Evolutionary conservation across 2,888 invertebrate genomes (phyloP).

Genomic region (Camptogramma bilineatum): DNA sequence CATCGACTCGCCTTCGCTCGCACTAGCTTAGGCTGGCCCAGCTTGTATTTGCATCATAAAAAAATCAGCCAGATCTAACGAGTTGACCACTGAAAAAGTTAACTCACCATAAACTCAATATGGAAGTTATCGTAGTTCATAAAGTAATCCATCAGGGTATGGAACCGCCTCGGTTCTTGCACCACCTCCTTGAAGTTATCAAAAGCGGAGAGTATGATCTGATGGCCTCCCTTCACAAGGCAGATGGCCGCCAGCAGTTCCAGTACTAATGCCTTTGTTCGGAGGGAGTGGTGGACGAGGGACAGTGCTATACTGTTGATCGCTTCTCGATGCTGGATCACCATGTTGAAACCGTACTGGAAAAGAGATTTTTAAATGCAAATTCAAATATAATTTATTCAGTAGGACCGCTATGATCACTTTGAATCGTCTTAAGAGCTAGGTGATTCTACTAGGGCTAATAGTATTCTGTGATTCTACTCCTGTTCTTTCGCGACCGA

Average conservation of each 20-base stretch:
- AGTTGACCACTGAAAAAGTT: too few relatives aligned
- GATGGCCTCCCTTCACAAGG: conserved; percentile 99
- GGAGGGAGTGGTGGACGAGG: conserved; percentile 97
- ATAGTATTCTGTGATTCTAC: too few relatives aligned
- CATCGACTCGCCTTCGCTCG: too few relatives aligned
- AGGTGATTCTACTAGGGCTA: too few relatives aligned
- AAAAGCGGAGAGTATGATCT: conserved; percentile 98
- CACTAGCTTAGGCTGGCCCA: too few relatives aligned
- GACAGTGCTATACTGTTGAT: conserved; percentile 99
- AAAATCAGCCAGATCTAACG: too few relatives aligned
- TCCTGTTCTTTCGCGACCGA: background rate
- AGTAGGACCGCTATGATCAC: too few relatives aligned
- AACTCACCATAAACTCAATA: conserved; percentile 97
- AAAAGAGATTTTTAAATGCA: conserved; percentile 21
- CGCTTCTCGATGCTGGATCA: conserved; percentile 98
- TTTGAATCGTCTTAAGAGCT: too few relatives aligned
- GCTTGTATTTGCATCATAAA: too few relatives aligned
- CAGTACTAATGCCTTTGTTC: conserved; percentile 98
- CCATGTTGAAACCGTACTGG: conserved; percentile 99
- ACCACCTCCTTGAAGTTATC: conserved; percentile 98
- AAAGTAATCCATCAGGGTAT: conserved; percentile 99
- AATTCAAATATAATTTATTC: too few relatives aligned
- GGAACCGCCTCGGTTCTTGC: conserved; percentile 95
- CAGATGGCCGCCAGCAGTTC: conserved; percentile 99
- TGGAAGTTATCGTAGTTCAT: conserved; percentile 98